Evolutionary conservation across 2,888 invertebrate species (phyloP).

Genomic region (Tuta absoluta): DNA sequence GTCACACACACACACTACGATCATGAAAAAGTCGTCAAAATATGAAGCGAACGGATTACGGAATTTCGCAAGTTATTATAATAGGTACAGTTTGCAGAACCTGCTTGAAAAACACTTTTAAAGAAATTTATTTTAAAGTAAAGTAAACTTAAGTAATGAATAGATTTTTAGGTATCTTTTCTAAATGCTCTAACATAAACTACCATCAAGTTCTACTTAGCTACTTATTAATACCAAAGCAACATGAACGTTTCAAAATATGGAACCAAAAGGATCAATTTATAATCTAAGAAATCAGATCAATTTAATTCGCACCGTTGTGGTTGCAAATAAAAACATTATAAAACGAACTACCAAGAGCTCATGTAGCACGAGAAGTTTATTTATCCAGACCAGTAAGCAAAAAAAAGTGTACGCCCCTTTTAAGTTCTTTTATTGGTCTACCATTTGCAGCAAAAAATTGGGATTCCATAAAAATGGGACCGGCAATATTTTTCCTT

Average conservation of each 20-base stretch:
- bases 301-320: background rate
- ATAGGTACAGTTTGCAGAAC: too few relatives aligned
- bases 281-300: background rate
- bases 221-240: background rate
- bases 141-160: too few relatives aligned
- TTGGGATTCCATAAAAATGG: constrained; percentile 10
- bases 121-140: too few relatives aligned
- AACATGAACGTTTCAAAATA: background rate
- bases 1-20: too few relatives aligned
- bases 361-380: background rate
- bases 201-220: too few relatives aligned
- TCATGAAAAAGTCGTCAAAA: too few relatives aligned
- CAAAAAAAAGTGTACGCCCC: background rate
- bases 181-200: too few relatives aligned
- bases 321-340: background rate
- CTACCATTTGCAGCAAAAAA: background rate
- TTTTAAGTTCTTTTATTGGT: background rate
- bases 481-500: background rate
- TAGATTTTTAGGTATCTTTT: too few relatives aligned
- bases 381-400: background rate
- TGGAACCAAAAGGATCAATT: background rate
- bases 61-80: too few relatives aligned
- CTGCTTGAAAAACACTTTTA: too few relatives aligned
- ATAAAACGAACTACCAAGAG: background rate
- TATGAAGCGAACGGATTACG: too few relatives aligned